phyloP scores from a whole-genome alignment of 2,113 vertebrate species.

The Taurulus bubalis region DNA sequence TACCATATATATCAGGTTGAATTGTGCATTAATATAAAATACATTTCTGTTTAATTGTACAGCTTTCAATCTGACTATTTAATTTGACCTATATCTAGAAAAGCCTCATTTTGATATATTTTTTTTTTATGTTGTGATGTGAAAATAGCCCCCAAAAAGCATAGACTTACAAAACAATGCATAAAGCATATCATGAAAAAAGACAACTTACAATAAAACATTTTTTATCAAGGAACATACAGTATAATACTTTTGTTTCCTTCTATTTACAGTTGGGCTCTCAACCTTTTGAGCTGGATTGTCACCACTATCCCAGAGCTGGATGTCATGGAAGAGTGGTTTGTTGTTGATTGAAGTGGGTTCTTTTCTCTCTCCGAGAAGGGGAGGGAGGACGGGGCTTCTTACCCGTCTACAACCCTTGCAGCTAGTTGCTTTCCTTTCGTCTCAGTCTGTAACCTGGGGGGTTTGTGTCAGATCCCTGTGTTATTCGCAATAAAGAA shows the following conservation, averaged over 20 bases:
- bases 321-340: constrained; percentile 39
- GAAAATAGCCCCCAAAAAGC: not conserved
- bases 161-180: not conserved
- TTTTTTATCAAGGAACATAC: not conserved
- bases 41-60: not conserved
- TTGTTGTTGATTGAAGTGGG: constrained; percentile 26
- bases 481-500: not conserved
- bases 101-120: not conserved
- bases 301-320: constrained; percentile 25
- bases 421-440: constrained; percentile 8
- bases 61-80: constrained; percentile 7
- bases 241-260: not conserved
- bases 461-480: constrained; percentile 4
- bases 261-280: not conserved
- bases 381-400: too few species aligned
- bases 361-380: not conserved
- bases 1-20: constrained; percentile 1
- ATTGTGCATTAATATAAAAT: not conserved
- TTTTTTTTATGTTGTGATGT: too few species aligned
- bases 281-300: not conserved
- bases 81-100: not conserved
- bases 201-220: not conserved
- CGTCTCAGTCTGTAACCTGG: not conserved
- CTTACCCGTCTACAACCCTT: constrained; percentile 9
- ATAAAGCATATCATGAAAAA: not conserved